phyloP scores from a whole-genome alignment of 2,113 vertebrate species.

The Nerophis ophidion region DNA sequence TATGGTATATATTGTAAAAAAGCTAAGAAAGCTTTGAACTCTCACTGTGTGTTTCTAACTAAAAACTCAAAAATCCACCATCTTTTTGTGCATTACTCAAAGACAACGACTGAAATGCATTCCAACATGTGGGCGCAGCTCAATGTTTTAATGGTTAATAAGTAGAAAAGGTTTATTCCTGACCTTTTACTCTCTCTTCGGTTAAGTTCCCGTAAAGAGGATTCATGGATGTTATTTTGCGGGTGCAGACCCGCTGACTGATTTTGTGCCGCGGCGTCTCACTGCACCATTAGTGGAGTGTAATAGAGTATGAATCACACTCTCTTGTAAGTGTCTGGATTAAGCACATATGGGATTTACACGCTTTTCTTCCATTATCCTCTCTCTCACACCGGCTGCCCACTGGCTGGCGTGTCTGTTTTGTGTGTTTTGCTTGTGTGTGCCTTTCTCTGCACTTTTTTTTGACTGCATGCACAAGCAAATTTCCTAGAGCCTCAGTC shows the following conservation, averaged over 20 bases:
- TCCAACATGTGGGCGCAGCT: slow-evolving; percentile 8
- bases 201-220: slow-evolving; percentile 52
- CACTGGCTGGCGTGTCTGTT: slow-evolving; percentile 11
- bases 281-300: slow-evolving; percentile 57
- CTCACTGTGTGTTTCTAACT: too few species aligned
- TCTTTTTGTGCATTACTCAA: not conserved
- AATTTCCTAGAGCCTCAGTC: slow-evolving; percentile 11
- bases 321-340: slow-evolving; percentile 67
- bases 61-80: not conserved
- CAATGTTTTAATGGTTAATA: slow-evolving; percentile 55
- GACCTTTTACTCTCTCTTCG: slow-evolving; percentile 47
- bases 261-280: slow-evolving; percentile 41
- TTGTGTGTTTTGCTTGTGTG: slow-evolving; percentile 6
- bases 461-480: slow-evolving; percentile 9
- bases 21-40: too few species aligned
- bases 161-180: slow-evolving; percentile 45
- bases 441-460: slow-evolving; percentile 3
- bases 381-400: slow-evolving; percentile 27
- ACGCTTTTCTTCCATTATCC: slow-evolving; percentile 53
- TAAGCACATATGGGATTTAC: slow-evolving; percentile 69
- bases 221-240: slow-evolving; percentile 58
- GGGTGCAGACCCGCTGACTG: slow-evolving; percentile 43
- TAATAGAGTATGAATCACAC: slow-evolving; percentile 70
- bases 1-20: too few species aligned
- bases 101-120: not conserved